Evolutionary conservation across 2,797 vertebrate species (phyloP).

Genomic region (Leptodactylus fallax): DNA sequence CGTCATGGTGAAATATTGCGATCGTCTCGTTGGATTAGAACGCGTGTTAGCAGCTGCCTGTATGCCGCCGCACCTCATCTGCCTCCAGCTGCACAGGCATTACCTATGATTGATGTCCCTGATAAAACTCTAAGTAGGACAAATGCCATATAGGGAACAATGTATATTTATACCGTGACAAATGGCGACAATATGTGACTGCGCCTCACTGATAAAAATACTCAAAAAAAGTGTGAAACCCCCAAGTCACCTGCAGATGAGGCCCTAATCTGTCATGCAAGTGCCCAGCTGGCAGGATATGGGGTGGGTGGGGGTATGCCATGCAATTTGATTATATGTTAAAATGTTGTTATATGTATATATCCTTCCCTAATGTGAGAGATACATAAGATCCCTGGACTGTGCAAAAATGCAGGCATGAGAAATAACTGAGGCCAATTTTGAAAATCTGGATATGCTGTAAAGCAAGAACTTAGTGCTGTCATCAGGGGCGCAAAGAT

Average conservation of each 20-base stretch:
- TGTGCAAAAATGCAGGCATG: not conserved
- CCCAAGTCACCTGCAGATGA: not conserved
- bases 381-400: not conserved
- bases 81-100: conserved; percentile 34
- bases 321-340: not conserved
- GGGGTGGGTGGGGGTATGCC: not conserved
- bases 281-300: not conserved
- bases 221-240: conserved; percentile 37
- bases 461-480: not conserved
- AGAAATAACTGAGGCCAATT: too few species aligned
- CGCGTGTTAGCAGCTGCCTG: conserved; percentile 19
- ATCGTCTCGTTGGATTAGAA: conserved; percentile 8
- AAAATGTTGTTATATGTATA: not conserved
- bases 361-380: not conserved
- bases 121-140: conserved; percentile 44
- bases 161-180: conserved; percentile 49
- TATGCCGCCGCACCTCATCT: conserved; percentile 9
- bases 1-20: conserved; percentile 10
- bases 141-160: conserved; percentile 39
- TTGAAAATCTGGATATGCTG: not conserved
- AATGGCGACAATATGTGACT: conserved; percentile 22
- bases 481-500: not conserved
- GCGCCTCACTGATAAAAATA: conserved; percentile 24
- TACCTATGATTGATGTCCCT: conserved; percentile 44
- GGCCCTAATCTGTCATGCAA: conserved; percentile 4